Percentiles rank a stretch among this genome's conserved stretches.
Conservation (phyloP, 2,888 invertebrate species). For the Mimachlamys varia region DNA sequence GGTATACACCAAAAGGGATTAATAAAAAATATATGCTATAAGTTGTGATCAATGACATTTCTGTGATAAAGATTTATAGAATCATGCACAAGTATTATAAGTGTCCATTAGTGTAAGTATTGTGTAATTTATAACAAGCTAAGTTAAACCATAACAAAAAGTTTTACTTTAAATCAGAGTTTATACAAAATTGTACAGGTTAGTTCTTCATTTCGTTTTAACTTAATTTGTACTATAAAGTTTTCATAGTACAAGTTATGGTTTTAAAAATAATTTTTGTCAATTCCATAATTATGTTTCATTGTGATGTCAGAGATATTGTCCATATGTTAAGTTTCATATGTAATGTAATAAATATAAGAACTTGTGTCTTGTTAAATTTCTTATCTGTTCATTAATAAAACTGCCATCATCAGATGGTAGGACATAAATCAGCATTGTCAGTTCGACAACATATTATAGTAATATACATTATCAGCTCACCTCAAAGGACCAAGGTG, state of each 20-base stretch:
- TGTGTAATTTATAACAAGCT: not conserved
- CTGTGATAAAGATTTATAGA: not conserved
- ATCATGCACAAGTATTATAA: not conserved
- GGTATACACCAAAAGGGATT: not conserved
- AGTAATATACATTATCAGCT: too few species aligned
- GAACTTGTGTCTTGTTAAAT: not conserved
- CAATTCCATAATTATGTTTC: not conserved
- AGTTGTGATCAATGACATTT: not conserved
- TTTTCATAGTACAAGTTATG: not conserved
- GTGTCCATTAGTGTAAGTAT: not conserved
- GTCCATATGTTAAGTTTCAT: conserved; percentile 20
- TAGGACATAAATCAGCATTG: too few species aligned
- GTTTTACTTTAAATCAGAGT: not conserved
- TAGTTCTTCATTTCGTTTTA: not conserved
- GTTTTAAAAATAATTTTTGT: not conserved
- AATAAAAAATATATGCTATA: not conserved
- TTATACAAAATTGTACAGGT: not conserved
- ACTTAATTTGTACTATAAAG: not conserved
- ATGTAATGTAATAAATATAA: conserved; percentile 1
- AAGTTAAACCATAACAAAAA: not conserved
- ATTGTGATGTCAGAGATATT: not conserved
- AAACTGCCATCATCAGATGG: too few species aligned
- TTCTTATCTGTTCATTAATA: not conserved
- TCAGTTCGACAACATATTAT: too few species aligned
- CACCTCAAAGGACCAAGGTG: too few species aligned